Evolutionary conservation across 1,140 invertebrate species (phyloP), one percentile per base, ranked within the genome.

Genomic region (Ceratina japonica): DNA sequence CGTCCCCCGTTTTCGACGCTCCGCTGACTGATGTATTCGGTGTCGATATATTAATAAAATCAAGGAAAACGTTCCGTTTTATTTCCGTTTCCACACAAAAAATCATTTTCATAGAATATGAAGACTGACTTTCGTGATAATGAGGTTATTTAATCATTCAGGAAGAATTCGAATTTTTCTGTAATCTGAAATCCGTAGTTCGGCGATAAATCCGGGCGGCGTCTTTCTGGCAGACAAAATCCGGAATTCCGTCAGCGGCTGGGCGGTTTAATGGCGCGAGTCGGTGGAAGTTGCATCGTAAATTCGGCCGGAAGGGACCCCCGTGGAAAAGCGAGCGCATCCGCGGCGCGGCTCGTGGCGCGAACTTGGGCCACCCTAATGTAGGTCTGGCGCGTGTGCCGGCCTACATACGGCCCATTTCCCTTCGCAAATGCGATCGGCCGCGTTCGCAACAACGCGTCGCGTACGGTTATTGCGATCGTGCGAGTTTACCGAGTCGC

Each of bases 391-490:
- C 62, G 31, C 68, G 52, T 54, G 63, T 44, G 31, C 16, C n/a
- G 70, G 76, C 82, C 82, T 51, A 83, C 52, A 82, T 83, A 63
- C 51, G 4, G 16, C 68, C 75, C 22, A 75, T 64, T 79, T 78
- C 58, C 69, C 75, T 78, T 37, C 63, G 74, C 31, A 78, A 82
- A 78, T 63, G 63, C 24, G 68, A 83, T 83, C 79, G 63, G 51
- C 56, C 54, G 75, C 54, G 59, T 79, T 79, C 72, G 22, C 31
- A 61, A 44, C 37, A 44, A 44, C 37, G 5, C 63, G 37, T 56
- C 56, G 49, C 37, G 62, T 59, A 58, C 52, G 52, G 56, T 75
- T 78, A 64, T 69, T 65, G 51, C 64, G 37, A 59, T 82, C 69
- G 68, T 74, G 54, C 37, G 27, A 15, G 15, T 56, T 31, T 20